These are phyloP conservation scores for Eupristina koningsbergeri DNA, from an alignment of 1,140 invertebrate species.

Conservation along the genomic window DNA sequence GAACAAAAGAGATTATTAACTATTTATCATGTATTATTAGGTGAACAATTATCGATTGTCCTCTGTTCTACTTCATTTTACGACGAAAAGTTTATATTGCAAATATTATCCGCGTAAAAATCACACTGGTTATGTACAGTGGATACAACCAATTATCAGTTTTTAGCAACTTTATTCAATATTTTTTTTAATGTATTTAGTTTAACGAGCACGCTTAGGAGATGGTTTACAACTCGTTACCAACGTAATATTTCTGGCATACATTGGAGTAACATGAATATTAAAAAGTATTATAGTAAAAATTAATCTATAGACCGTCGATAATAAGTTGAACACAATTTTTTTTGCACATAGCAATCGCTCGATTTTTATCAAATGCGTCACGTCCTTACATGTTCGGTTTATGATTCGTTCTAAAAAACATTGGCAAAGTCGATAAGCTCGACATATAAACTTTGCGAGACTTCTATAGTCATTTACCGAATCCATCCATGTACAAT, in stretches of 20 bases:
- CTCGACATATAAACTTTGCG: not conserved
- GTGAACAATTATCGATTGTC: too few species aligned
- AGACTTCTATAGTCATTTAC: not conserved
- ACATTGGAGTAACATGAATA: not conserved
- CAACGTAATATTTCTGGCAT: not conserved
- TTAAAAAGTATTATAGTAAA: not conserved
- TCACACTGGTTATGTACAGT: too few species aligned
- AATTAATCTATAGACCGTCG: not conserved
- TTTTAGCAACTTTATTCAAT: too few species aligned
- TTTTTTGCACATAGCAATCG: not conserved
- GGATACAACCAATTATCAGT: too few species aligned
- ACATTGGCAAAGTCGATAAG: constrained; percentile 18
- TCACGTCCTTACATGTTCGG: constrained; percentile 14
- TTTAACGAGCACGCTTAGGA: too few species aligned
- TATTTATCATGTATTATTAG: too few species aligned
- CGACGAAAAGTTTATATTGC: not conserved
- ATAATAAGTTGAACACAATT: not conserved
- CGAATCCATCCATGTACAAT: not conserved
- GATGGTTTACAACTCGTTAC: not conserved
- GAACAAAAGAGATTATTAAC: too few species aligned
- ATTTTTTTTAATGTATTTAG: too few species aligned
- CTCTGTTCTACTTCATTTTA: not conserved
- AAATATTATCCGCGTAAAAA: not conserved
- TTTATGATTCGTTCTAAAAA: constrained; percentile 19
- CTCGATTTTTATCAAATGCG: constrained; percentile 20